Base-by-base conservation (phyloP, 2,113 vertebrate species). In the Vidua macroura region DNA sequence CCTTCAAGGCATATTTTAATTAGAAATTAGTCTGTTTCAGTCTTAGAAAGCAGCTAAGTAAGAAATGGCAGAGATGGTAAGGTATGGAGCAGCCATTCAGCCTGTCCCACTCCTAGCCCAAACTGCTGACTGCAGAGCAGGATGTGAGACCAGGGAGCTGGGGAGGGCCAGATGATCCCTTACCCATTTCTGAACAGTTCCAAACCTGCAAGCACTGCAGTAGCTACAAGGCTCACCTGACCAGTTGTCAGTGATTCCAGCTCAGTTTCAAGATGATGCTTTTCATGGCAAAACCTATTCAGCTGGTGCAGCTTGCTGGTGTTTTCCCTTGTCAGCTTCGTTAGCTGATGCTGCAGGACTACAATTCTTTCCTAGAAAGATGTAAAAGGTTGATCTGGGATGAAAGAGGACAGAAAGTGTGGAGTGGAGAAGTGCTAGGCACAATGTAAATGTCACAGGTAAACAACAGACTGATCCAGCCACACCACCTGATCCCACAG, bases 281-380 rank as follows among this genome's bases (percentile, higher is more conserved):
- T 99, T 96, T 99, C 97, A 2, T 68, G 68, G 25, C 97, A 92
- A 39, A 99, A 96, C 28, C 21, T 88, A 30, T 97, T 98, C 95
- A 98, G 95, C 68, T 84, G 96, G 43, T 92, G 92, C 55, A 99
- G 95, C 85, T 96, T 98, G 39, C 96, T 96, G 4, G 98, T 99
- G 95, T 99, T 97, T 68, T 97, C 93, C 59, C 92, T 98, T 20
- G 97, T 99, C 95, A 97, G 97, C 63, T 97, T 94, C 75, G 97
- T 98, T 70, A 98, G 74, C 37, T 95, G 94, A 76, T 97, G 87
- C 67, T 78, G 96, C 18, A 98, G 81, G 39, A 95, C 97, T 27
- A 91, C 83, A 25, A 99, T 98, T 96, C 97, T 98, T 13, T 66
- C 82, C 99, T 99, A 83, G 59, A 78, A 86, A 92, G 48, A 37